Evolutionary conservation across 2,113 vertebrate genomes (phyloP).

Genomic region (Solea solea): DNA sequence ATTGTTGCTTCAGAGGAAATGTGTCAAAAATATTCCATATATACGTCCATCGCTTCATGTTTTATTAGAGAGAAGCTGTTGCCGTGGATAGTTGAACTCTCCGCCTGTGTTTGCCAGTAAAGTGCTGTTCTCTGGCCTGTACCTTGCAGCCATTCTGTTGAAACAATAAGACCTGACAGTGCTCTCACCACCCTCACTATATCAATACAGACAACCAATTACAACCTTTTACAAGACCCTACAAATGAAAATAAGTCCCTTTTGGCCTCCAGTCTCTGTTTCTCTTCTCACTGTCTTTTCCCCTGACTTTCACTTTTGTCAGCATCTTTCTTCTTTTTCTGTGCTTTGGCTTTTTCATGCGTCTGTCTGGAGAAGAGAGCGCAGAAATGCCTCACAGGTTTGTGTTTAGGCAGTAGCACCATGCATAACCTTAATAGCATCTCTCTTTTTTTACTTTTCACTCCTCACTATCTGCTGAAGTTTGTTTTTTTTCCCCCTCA

Average conservation of each 20-base stretch:
- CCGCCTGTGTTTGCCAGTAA: not conserved
- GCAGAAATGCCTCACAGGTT: slow-evolving; percentile 23
- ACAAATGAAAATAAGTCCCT: slow-evolving; percentile 51
- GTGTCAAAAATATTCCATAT: not conserved
- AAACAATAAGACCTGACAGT: slow-evolving; percentile 47
- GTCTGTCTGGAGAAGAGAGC: slow-evolving; percentile 4
- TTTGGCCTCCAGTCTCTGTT: slow-evolving; percentile 21
- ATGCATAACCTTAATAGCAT: slow-evolving; percentile 28
- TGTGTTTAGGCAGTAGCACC: slow-evolving; percentile 38
- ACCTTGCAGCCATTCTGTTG: slow-evolving; percentile 14
- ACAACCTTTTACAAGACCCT: slow-evolving; percentile 47
- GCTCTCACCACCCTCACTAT: slow-evolving; percentile 24
- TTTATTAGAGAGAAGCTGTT: no score
- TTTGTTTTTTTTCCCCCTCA: not conserved
- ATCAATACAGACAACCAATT: slow-evolving; percentile 67
- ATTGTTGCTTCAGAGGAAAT: not conserved
- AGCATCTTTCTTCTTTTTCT: slow-evolving; percentile 7
- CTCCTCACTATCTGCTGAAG: not conserved
- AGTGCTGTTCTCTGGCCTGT: slow-evolving; percentile 1
- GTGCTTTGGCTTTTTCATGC: not conserved
- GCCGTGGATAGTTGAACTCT: slow-evolving; percentile 22
- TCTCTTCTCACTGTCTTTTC: slow-evolving; percentile 20
- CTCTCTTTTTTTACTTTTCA: slow-evolving; percentile 7
- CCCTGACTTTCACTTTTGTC: not conserved
- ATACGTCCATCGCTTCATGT: no score